Conservation (phyloP, 2,113 vertebrate genomes). For the Odocoileus hemionus region DNA sequence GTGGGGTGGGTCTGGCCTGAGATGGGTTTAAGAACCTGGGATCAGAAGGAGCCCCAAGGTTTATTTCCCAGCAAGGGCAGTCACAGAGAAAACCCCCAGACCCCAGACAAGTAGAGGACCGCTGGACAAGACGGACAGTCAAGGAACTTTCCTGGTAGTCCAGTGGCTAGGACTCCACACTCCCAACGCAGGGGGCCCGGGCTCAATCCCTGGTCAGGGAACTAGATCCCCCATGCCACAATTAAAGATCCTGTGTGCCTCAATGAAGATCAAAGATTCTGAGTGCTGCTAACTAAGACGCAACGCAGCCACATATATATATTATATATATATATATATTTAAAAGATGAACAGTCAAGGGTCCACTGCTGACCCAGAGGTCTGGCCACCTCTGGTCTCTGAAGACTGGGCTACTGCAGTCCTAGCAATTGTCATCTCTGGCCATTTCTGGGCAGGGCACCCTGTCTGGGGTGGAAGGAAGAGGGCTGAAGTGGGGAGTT, state of each 20-base stretch:
- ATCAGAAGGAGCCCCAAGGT: neutral
- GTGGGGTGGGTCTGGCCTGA: neutral
- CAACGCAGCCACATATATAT: neutral
- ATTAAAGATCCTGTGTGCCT: neutral
- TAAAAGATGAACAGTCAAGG: neutral
- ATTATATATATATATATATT: neutral
- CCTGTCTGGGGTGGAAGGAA: neutral
- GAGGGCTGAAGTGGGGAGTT: neutral
- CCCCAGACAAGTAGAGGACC: neutral
- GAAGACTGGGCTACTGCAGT: neutral
- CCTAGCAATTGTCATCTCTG: neutral
- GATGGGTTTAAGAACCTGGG: neutral
- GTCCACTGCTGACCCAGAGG: neutral
- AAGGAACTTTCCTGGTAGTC: neutral
- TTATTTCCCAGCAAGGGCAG: neutral
- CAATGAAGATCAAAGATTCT: neutral
- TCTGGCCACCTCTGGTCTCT: neutral
- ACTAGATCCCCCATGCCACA: neutral
- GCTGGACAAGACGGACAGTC: neutral
- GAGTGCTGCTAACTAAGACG: neutral
- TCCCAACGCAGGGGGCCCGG: fast-evolving
- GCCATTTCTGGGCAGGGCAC: neutral
- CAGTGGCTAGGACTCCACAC: neutral
- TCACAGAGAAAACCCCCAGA: neutral
- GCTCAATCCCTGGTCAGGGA: neutral